phyloP scores from a whole-genome alignment of 2,113 vertebrate species.

The Odobenus rosmarus region DNA sequence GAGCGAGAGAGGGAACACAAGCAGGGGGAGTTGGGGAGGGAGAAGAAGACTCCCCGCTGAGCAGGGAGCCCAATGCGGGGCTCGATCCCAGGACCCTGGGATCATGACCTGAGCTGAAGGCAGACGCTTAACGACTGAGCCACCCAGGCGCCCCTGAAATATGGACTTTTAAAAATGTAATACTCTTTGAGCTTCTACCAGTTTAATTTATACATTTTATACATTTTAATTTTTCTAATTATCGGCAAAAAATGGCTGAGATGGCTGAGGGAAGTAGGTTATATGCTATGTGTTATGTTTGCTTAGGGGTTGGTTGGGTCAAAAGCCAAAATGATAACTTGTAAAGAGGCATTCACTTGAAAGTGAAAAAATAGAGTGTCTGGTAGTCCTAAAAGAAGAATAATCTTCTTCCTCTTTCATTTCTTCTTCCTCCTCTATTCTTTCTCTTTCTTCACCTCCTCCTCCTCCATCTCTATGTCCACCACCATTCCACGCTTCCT shows the following conservation, averaged over 20 bases:
- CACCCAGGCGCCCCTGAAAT: background rate
- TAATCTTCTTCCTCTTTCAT: background rate
- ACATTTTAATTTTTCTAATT: background rate
- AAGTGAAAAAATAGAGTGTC: background rate
- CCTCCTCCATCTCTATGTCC: background rate
- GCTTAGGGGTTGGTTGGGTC: background rate
- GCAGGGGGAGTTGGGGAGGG: too few species aligned
- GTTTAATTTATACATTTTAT: background rate
- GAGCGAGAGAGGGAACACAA: too few species aligned
- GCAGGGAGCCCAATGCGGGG: too few species aligned
- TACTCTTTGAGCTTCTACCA: constrained; percentile 9
- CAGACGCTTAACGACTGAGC: background rate
- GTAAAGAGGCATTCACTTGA: background rate
- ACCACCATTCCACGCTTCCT: too few species aligned
- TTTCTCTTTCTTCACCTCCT: background rate
- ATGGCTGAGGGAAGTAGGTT: background rate
- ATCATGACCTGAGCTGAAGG: too few species aligned
- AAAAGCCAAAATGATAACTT: background rate
- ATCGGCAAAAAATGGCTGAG: background rate
- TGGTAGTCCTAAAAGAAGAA: background rate
- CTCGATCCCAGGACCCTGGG: too few species aligned
- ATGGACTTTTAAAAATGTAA: background rate
- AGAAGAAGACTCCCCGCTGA: too few species aligned
- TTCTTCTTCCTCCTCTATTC: background rate
- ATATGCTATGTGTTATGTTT: background rate